A percentile compares a stretch with the other conserved stretches of the same genome.
Conservation (phyloP, 92 coral and sea anemone genomes). For the Zoanthus sansibaricus region DNA sequence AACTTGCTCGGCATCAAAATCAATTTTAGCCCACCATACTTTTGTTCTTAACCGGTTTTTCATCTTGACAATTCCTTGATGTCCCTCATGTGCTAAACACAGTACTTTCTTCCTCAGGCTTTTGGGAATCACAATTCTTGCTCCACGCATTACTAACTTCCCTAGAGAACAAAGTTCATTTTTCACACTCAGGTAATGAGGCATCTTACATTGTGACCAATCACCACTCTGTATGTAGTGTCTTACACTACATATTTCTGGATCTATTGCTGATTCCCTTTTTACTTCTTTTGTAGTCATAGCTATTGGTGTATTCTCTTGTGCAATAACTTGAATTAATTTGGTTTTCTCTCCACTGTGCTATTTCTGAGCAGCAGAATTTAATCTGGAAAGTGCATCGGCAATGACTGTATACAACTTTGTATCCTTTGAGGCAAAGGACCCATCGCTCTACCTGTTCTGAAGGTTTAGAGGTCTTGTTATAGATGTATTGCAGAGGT, state of each 20-base stretch:
- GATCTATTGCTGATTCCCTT: not conserved
- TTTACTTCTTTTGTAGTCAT: not conserved
- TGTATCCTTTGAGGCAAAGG: too few relatives aligned
- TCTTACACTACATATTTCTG: not conserved
- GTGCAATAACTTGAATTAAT: constrained; percentile 6
- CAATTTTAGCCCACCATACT: constrained; percentile 33
- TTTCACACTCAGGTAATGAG: not conserved
- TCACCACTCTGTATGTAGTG: not conserved
- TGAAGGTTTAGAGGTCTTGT: too few relatives aligned
- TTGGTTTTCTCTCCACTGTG: too few relatives aligned
- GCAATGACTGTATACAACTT: too few relatives aligned
- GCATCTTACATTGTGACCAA: not conserved
- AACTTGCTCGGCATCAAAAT: constrained; percentile 57
- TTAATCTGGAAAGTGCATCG: too few relatives aligned
- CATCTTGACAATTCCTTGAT: not conserved
- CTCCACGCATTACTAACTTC: not conserved
- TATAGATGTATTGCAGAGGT: too few relatives aligned
- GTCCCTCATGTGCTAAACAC: not conserved
- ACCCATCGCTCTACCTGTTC: too few relatives aligned
- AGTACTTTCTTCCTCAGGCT: not conserved
- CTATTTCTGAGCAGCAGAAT: too few relatives aligned
- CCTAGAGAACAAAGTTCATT: not conserved
- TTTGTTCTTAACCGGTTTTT: not conserved
- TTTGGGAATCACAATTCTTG: not conserved
- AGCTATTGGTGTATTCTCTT: not conserved